Base-by-base conservation (phyloP, 2,797 vertebrate genomes). In the Rhinatrema bivittatum region DNA sequence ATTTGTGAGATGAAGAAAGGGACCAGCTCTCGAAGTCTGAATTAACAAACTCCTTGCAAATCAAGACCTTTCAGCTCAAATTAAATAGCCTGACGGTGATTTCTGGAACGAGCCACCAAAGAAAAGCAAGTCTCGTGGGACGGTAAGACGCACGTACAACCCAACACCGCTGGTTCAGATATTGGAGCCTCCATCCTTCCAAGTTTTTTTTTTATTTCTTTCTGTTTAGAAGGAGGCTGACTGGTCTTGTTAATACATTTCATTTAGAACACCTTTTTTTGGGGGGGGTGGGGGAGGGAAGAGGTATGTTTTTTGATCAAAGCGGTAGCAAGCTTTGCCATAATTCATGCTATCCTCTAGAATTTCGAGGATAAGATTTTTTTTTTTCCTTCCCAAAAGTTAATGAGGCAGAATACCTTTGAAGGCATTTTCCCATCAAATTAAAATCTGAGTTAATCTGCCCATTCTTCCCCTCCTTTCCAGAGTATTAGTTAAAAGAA, bases 161-260 rank as follows among this genome's bases (percentile, higher is more conserved):
- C 15, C 6, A 30, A 30, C 24, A 11, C 15, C 2, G 7, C 10
- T 16, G 10, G 17, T n/a, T 43, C 32, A 4, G 3, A 25, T 49
- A 39, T n/a, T 5, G 16, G 25, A 46, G 9, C 25, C 16, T 28
- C 5, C 12, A 36, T 24, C 26, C 26, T 34, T 28, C 23, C 34
- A 44, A 51, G n/a, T 24, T 35, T 18, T 25, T 16, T 12, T 29
- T 21, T 17, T 16, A 20, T 2, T 12, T 31, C 12, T 13, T 29
- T 16, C 24, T 29, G 20, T 42, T 46, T 17, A 1, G 7, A 36
- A 53, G 35, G 46, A n/a, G n/a, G n/a, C n/a, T n/a, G n/a, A n/a
- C n/a, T n/a, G n/a, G n/a, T n/a, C n/a, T n/a, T n/a, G n/a, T n/a
- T 54, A 61, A 71, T 75, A 76, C 64, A 66, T 68, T 64, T 58